Conservation (phyloP, 23 tunicate species). For the Styela clava region DNA sequence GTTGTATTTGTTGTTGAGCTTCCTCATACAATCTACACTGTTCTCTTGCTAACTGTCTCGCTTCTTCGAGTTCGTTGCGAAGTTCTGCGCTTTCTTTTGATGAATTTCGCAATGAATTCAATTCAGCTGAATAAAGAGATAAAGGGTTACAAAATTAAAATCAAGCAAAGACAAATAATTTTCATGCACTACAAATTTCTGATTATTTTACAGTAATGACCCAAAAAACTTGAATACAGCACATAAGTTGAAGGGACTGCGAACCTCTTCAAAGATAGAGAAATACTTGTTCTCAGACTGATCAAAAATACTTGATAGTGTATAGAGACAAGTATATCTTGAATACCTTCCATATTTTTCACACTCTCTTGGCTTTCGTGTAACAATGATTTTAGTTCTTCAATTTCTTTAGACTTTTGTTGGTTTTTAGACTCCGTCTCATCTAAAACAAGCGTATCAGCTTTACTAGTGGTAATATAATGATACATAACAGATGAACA, state of each 20-base stretch:
- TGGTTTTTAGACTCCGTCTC: not conserved
- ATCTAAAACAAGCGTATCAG: not conserved
- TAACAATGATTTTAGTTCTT: not conserved
- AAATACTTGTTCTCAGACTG: too few relatives aligned
- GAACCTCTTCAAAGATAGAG: too few relatives aligned
- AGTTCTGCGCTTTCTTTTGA: not conserved
- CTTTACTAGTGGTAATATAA: too few relatives aligned
- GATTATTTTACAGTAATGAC: too few relatives aligned
- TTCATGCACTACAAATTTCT: not conserved
- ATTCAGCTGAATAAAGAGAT: not conserved
- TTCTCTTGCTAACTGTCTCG: slow-evolving; percentile 12
- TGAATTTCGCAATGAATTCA: not conserved
- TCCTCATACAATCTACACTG: slow-evolving; percentile 20
- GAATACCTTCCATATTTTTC: slow-evolving; percentile 16
- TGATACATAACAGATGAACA: too few relatives aligned
- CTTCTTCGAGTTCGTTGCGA: slow-evolving; percentile 8
- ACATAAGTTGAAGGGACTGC: not conserved
- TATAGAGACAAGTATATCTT: too few relatives aligned
- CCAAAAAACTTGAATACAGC: not conserved
- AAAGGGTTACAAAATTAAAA: not conserved
- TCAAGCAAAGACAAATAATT: not conserved
- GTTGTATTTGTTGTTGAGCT: slow-evolving; percentile 20
- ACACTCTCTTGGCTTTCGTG: slow-evolving; percentile 8
- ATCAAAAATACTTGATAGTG: too few relatives aligned
- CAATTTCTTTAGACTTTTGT: slow-evolving; percentile 2